Percentiles rank a stretch among this genome's conserved stretches.
These are phyloP conservation scores for Pelochelys cantorii DNA, from an alignment of 2,797 vertebrate species.

Conservation along the genomic window DNA sequence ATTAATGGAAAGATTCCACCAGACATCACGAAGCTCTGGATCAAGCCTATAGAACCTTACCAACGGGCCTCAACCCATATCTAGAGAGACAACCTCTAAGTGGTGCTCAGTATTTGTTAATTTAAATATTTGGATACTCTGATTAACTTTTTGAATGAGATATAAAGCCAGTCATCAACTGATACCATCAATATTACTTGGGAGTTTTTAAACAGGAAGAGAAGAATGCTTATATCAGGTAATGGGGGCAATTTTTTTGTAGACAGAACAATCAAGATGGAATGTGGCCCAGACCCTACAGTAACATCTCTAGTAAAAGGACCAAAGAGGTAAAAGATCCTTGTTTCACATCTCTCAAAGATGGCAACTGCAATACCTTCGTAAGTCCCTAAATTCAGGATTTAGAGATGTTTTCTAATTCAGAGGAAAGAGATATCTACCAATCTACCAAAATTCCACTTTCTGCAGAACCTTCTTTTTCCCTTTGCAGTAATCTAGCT, in stretches of 20 bases:
- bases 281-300: background rate
- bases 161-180: background rate
- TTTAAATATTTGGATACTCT: background rate
- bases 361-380: background rate
- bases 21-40: background rate
- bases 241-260: background rate
- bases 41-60: background rate
- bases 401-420: background rate
- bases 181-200: background rate
- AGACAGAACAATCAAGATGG: background rate
- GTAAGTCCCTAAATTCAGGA: background rate
- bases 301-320: background rate
- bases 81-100: background rate
- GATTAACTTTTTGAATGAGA: background rate
- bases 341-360: slow-evolving; percentile 3
- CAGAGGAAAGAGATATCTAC: background rate
- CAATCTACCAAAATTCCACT: background rate
- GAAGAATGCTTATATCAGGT: background rate
- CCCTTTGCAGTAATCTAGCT: background rate
- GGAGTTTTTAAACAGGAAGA: background rate
- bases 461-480: background rate
- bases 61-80: background rate
- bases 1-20: background rate
- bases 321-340: background rate
- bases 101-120: background rate